A percentile compares a stretch with the other conserved stretches of the same genome.
These are phyloP conservation scores for Orussus abietinus DNA, from an alignment of 1,140 invertebrate genomes.

Conservation along the genomic window DNA sequence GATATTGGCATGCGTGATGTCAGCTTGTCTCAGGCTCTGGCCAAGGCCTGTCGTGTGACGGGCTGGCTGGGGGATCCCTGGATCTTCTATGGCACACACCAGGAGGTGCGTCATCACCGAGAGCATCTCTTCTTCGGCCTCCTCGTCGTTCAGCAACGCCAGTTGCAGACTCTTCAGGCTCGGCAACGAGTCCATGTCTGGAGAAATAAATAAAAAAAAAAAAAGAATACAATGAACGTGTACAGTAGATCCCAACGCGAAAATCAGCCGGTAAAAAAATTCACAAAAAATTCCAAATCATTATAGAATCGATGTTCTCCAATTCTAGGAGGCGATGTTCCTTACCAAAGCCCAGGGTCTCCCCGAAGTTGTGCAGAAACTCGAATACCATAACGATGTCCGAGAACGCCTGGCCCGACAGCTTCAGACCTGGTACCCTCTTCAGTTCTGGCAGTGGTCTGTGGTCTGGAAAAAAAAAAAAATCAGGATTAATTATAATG, in stretches of 20 bases:
- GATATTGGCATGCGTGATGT: conserved; percentile 87
- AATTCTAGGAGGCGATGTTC: too few species aligned
- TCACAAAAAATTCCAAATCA: too few species aligned
- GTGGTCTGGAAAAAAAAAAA: conserved; percentile 53
- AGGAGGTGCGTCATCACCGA: conserved; percentile 86
- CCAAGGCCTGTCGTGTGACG: conserved; percentile 82
- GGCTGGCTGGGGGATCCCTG: conserved; percentile 85
- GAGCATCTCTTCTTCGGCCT: conserved; percentile 82
- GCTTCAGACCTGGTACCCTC: conserved; percentile 74
- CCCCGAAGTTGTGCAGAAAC: conserved; percentile 93
- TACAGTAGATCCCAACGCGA: too few species aligned
- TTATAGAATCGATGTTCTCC: background rate
- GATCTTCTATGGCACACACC: conserved; percentile 91
- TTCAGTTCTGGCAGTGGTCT: conserved; percentile 71
- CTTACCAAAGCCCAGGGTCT: conserved; percentile 87
- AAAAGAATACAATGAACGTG: too few species aligned
- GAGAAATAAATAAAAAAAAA: conserved; percentile 26
- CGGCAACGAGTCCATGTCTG: conserved; percentile 84
- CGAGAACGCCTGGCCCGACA: conserved; percentile 84
- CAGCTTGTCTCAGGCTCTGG: conserved; percentile 86
- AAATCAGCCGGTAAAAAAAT: too few species aligned
- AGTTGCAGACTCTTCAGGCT: conserved; percentile 81
- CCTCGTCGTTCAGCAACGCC: conserved; percentile 77
- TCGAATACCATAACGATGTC: conserved; percentile 92
- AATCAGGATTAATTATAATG: background rate